Evolutionary conservation across 2,888 invertebrate species (phyloP).

Genomic region (Crioceris asparagi): DNA sequence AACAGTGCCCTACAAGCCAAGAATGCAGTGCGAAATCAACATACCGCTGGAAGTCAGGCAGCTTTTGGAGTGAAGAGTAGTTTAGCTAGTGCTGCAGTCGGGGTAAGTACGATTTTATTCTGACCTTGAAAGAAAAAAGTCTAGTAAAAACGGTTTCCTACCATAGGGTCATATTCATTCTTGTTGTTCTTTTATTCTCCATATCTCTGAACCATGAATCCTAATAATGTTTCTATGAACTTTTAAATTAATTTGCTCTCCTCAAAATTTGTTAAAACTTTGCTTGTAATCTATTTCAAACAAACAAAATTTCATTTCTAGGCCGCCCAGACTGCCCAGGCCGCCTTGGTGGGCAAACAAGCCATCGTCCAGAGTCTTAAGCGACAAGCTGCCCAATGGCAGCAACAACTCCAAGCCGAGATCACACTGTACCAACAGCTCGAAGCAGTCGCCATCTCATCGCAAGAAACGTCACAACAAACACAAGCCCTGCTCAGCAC

Average conservation of each 20-base stretch:
- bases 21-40: slow-evolving; percentile 55
- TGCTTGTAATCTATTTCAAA: too few relatives aligned
- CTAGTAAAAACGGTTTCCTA: background rate
- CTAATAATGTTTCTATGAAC: too few relatives aligned
- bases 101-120: slow-evolving; percentile 19
- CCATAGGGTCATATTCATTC: too few relatives aligned
- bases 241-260: background rate
- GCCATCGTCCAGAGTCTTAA: slow-evolving; percentile 42
- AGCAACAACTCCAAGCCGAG: slow-evolving; percentile 53
- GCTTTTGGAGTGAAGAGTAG: slow-evolving; percentile 64
- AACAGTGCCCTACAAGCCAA: slow-evolving; percentile 63
- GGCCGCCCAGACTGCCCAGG: slow-evolving; percentile 50
- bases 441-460: slow-evolving; percentile 53
- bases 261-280: too few relatives aligned
- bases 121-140: too few relatives aligned
- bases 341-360: slow-evolving; percentile 52
- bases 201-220: too few relatives aligned
- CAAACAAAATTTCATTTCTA: slow-evolving; percentile 33
- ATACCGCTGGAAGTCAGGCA: slow-evolving; percentile 61
- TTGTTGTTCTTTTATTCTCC: too few relatives aligned
- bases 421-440: slow-evolving; percentile 58
- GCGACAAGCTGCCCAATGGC: slow-evolving; percentile 57
- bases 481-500: slow-evolving; percentile 54
- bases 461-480: slow-evolving; percentile 57
- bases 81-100: slow-evolving; percentile 56